Evolutionary conservation across 2,888 invertebrate species (phyloP).

Genomic region (Neoitamus cyanurus): DNA sequence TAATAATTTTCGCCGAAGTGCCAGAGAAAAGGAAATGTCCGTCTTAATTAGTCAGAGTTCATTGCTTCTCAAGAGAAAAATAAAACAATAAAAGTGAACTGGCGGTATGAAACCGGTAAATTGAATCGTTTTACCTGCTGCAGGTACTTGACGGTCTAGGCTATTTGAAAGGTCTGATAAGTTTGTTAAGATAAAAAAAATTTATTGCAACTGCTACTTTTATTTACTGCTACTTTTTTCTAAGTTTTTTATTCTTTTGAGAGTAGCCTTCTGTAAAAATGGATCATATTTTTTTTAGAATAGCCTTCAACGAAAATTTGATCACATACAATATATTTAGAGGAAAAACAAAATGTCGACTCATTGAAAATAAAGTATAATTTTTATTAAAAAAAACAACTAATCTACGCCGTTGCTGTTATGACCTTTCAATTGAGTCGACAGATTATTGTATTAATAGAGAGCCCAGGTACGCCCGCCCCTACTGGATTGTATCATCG

Average conservation of each 20-base stretch:
- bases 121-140: not conserved
- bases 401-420: not conserved
- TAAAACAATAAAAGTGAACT: not conserved
- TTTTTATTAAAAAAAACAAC: not conserved
- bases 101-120: not conserved
- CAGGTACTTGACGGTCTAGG: not conserved
- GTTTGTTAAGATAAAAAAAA: not conserved
- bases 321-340: not conserved
- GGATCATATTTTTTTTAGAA: not conserved
- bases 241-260: not conserved
- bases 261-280: not conserved
- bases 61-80: not conserved
- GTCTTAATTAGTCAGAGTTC: not conserved
- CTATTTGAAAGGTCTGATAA: not conserved
- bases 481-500: not conserved
- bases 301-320: not conserved
- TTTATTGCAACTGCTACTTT: not conserved
- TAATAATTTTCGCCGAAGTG: not conserved
- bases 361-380: not conserved
- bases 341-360: not conserved
- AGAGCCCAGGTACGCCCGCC: not conserved
- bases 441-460: not conserved
- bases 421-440: not conserved
- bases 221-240: not conserved
- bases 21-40: not conserved